Evolutionary conservation across 2,113 vertebrate species (phyloP).

Genomic region (Bos taurus): ARS-UCD2.0 NC_037352.1:2273001-2273500

Average conservation of each 20-base stretch:
- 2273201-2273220: not conserved
- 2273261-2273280: not conserved
- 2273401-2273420: slow-evolving; percentile 7
- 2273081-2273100: not conserved
- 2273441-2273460: slow-evolving; percentile 71
- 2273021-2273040: not conserved
- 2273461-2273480: slow-evolving; percentile 15
- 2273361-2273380: not conserved
- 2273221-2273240: not conserved
- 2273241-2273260: rapidly evolving
- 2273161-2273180: not conserved
- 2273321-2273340: slow-evolving; percentile 62
- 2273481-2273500: slow-evolving; percentile 70
- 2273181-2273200: not conserved
- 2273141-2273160: not conserved
- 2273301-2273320: not conserved
- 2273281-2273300: not conserved
- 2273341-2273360: slow-evolving; percentile 8
- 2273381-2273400: slow-evolving; percentile 44
- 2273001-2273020: not conserved
- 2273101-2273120: not conserved
- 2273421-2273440: slow-evolving; percentile 54
- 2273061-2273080: not conserved
- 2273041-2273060: not conserved
- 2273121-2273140: not conserved